Evolutionary conservation across 2,888 invertebrate species (phyloP).

Genomic region (Liodrosophila aerea): DNA sequence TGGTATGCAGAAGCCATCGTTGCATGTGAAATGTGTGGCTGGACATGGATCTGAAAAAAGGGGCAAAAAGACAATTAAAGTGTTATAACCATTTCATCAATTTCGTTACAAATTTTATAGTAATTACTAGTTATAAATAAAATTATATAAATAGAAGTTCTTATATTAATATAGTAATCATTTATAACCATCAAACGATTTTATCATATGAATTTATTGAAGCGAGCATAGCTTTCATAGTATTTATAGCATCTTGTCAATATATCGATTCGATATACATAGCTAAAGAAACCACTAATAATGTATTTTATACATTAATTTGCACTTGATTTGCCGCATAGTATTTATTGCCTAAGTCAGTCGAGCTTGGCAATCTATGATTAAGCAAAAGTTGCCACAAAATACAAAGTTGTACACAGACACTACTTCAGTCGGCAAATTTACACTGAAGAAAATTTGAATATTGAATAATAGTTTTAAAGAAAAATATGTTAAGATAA

Average conservation of each 20-base stretch:
- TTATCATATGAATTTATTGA: too few relatives aligned
- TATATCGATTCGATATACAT: neutral
- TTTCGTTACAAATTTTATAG: too few relatives aligned
- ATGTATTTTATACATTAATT: neutral
- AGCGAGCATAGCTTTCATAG: neutral
- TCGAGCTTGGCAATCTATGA: slow-evolving; percentile 17
- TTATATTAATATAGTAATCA: too few relatives aligned
- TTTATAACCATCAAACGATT: too few relatives aligned
- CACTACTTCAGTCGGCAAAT: neutral
- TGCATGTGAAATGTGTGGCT: slow-evolving; percentile 79
- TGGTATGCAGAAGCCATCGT: slow-evolving; percentile 85
- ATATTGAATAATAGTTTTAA: too few relatives aligned
- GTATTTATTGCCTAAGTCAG: slow-evolving; percentile 23
- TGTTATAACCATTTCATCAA: slow-evolving; percentile 24
- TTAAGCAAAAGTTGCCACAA: slow-evolving; percentile 13
- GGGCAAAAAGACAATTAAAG: slow-evolving; percentile 30
- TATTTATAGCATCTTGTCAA: slow-evolving; percentile 4
- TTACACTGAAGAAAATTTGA: too few relatives aligned
- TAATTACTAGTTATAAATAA: too few relatives aligned
- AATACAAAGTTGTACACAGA: neutral
- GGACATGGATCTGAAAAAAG: slow-evolving; percentile 79
- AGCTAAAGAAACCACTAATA: too few relatives aligned
- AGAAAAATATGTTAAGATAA: too few relatives aligned
- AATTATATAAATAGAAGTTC: too few relatives aligned
- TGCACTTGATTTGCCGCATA: slow-evolving; percentile 20